These are phyloP conservation scores for Aphaenogaster ashmeadi DNA, from an alignment of 1,140 invertebrate genomes.

Conservation along the genomic window DNA sequence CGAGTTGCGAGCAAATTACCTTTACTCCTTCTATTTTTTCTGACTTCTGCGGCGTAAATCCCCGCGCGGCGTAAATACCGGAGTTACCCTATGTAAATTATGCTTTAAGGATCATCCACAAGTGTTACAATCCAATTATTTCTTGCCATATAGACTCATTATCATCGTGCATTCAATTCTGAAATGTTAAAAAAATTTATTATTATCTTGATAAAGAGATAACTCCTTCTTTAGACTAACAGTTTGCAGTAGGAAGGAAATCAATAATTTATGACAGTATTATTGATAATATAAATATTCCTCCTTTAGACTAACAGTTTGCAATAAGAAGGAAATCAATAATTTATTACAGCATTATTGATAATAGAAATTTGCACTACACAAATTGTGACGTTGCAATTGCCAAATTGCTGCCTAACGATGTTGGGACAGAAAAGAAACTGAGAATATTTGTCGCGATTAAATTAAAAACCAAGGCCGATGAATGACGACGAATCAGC, in stretches of 20 bases:
- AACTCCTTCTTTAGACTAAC: background rate
- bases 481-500: background rate
- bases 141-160: background rate
- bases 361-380: background rate
- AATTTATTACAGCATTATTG: background rate
- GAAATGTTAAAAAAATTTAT: constrained; percentile 4
- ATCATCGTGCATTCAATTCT: background rate
- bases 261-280: background rate
- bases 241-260: background rate
- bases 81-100: background rate
- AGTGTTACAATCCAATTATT: background rate
- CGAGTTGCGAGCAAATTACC: no score
- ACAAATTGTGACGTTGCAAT: background rate
- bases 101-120: background rate
- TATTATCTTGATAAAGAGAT: background rate
- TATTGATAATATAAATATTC: background rate
- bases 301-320: background rate
- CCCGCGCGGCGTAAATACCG: no score
- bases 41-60: no score
- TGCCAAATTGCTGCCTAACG: background rate
- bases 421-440: background rate
- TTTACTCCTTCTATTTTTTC: no score
- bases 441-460: background rate
- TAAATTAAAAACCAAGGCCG: background rate
- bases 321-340: background rate